Base-by-base conservation (phyloP, 1,140 invertebrate species). In the Papilio polyxenes region DNA sequence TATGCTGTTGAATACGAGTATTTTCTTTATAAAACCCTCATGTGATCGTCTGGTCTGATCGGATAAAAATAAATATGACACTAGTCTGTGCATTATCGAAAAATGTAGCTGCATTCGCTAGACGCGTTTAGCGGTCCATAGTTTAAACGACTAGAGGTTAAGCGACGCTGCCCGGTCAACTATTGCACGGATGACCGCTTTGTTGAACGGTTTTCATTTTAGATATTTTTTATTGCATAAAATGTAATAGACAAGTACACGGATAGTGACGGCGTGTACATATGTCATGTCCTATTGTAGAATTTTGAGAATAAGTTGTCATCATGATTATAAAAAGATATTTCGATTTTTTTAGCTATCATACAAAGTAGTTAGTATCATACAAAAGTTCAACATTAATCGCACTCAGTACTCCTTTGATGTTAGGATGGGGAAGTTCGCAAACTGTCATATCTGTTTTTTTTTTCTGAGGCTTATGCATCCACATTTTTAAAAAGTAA, bases 111-210 rank as follows among this genome's bases (percentile, higher is more conserved):
- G 65, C 65, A 72, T 72, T 72, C 65, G 65, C 31, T 40, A 72
- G 65, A 72, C 31, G 31, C 65, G 31, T 72, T 72, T 72, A 72
- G 65, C 31, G 65, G 65, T 72, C 65, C 65, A 72, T 72, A 72
- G 65, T 72, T 40, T 72, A 72, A 72, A 72, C 31, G 65, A 72
- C 65, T 72, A 37, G 65, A 72, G 65, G 65, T 72, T 72, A 72
- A 72, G 31, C 65, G 65, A 72, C 65, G n/a, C 65, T 62, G 13
- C 65, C 3, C 65, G 65, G 65, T 72, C 65, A 72, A 72, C 65
- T 72, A 17, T 72, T 72, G 31, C 23, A 72, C 65, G 13, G 65
- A 72, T 72, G 31, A 72, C 65, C 31, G 65, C 62, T 65, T 31
- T 65, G 23, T 23, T 65, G 62, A 65, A 65, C 59, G 11, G 62